Base-by-base conservation (phyloP, 2,797 vertebrate species). In the Rhodeus uyekii region DNA sequence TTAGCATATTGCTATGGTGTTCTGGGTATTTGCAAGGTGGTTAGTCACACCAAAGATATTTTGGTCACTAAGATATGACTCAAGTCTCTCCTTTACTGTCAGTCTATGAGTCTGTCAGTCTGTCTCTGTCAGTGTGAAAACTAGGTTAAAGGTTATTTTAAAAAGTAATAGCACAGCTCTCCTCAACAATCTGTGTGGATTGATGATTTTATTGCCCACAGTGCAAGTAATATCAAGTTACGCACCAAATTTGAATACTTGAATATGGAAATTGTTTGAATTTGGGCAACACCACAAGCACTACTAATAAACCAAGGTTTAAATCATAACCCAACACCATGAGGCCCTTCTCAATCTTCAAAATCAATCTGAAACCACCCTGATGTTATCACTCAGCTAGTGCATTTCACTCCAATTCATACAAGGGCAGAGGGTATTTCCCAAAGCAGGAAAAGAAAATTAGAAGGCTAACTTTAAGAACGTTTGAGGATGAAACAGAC, bases 321-420 rank as follows among this genome's bases (percentile, higher is more conserved):
- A 34, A 72, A 34, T 48, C 27, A 32, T 22, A 50, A 72, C 18
- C 38, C 29, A n/a, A 10, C 24, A 69, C 42, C 79, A 32, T 32
- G 10, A 73, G 8, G 14, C 38, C 29, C 16, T 8, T 44, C 53
- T 71, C 76, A 79, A 83, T 58, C 69, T 61, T 74, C 14, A 19
- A 36, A 38, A 50, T 34, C 36, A 73, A 78, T 85, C 76, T 76
- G 64, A 63, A 63, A 60, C 81, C 71, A 76, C 81, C 84, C 81
- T 83, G 81, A 85, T 85, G 9, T 79, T 85, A 85, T 85, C 84
- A 60, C 55, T 34, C n/a, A 38, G 14, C 69, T 38, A 74, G 53
- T 67, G 29, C 34, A 24, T 82, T 82, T 82, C 18, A 55, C 29
- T 42, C 24, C 3, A 65, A 16, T 44, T 16, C 29, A 80, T 32